Evolutionary conservation across 1,140 invertebrate species (phyloP).

Genomic region (Cephus cinctus): DNA sequence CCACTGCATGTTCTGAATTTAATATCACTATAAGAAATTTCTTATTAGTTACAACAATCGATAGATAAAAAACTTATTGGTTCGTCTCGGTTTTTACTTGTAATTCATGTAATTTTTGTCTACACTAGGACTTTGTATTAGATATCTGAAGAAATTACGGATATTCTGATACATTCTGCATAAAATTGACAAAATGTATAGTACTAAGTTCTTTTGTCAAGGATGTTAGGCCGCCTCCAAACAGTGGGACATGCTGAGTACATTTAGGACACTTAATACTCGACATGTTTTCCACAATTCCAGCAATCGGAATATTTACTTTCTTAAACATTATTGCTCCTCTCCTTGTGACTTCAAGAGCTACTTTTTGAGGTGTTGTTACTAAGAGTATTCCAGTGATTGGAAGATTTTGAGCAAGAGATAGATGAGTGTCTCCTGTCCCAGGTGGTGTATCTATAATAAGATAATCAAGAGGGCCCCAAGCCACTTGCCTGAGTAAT

Average conservation of each 20-base stretch:
- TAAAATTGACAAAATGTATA: no score
- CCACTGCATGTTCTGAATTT: no score
- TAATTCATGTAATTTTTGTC: no score
- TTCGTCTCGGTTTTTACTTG: no score
- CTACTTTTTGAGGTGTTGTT: constrained; percentile 82
- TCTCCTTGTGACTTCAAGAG: constrained; percentile 76
- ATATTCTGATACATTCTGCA: no score
- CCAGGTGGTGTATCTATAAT: constrained; percentile 89
- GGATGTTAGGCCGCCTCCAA: constrained; percentile 58
- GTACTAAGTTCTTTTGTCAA: constrained; percentile 58
- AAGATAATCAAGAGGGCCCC: constrained; percentile 79
- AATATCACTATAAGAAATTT: no score
- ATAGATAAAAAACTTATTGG: no score
- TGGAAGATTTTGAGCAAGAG: constrained; percentile 82
- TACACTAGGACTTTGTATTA: no score
- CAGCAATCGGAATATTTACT: constrained; percentile 75
- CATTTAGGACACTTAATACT: constrained; percentile 73
- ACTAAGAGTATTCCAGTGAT: constrained; percentile 81
- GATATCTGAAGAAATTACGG: no score
- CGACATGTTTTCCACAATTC: constrained; percentile 86
- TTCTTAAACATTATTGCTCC: constrained; percentile 81
- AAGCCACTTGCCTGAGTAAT: constrained; percentile 77
- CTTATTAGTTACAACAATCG: no score
- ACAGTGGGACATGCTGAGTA: constrained; percentile 61
- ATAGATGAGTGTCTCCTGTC: constrained; percentile 88